Conservation (phyloP, 2,888 invertebrate species). For the Hylaea fasciaria region DNA sequence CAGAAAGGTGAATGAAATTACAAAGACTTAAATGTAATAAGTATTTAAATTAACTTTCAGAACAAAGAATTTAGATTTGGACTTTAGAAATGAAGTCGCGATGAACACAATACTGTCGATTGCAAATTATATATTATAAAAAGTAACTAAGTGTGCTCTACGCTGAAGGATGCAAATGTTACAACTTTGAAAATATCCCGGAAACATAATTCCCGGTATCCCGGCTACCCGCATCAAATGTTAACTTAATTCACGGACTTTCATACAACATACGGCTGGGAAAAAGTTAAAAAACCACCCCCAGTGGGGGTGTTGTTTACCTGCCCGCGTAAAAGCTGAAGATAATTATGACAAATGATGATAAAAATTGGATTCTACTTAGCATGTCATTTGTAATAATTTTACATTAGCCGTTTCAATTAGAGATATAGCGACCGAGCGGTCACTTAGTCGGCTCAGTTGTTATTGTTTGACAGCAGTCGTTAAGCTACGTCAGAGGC, state of each 20-base stretch:
- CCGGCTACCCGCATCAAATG: conserved; percentile 5
- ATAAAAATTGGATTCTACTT: conserved; percentile 17
- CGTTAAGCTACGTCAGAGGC: no score
- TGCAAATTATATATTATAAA: no score
- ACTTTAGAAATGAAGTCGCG: no score
- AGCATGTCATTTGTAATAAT: conserved; percentile 14
- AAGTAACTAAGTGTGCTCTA: no score
- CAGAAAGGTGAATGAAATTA: neutral
- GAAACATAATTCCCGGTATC: neutral
- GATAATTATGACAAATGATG: conserved; percentile 34
- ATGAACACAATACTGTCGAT: no score
- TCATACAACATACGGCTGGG: conserved; percentile 6
- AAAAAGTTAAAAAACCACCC: conserved; percentile 13
- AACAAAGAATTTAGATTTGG: no score
- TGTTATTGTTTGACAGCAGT: no score
- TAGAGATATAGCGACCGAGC: no score
- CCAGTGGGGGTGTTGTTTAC: conserved; percentile 13
- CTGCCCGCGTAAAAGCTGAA: conserved; percentile 10
- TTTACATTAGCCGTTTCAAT: neutral
- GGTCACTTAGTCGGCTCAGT: no score
- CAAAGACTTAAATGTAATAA: neutral
- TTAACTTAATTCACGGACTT: conserved; percentile 11
- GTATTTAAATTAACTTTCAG: no score
- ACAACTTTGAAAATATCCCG: conserved; percentile 3
- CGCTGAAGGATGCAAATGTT: no score